A percentile compares a stretch with the other conserved stretches of the same genome.
Evolutionary conservation across 2,113 vertebrate species (phyloP).

Genomic region (Boleophthalmus pectinirostris): DNA sequence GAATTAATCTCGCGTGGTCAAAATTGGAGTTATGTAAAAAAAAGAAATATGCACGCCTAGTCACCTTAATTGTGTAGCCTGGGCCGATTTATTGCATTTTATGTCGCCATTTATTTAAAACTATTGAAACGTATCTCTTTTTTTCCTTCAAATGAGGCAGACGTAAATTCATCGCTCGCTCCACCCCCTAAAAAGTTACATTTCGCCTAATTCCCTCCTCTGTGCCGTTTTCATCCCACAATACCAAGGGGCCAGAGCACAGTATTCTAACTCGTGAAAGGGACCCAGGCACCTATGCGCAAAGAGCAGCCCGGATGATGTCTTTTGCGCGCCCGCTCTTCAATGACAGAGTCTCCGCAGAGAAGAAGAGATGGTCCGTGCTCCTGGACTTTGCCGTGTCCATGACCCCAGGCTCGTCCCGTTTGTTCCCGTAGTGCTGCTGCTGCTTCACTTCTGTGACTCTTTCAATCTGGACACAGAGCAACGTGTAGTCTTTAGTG

Average conservation of each 20-base stretch:
- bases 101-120: neutral
- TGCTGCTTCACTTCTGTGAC: slow-evolving; percentile 40
- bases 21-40: too few relatives aligned
- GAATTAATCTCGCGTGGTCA: too few relatives aligned
- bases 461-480: slow-evolving; percentile 70
- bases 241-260: slow-evolving; percentile 19
- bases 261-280: slow-evolving; percentile 7
- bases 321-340: slow-evolving; percentile 43
- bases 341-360: slow-evolving; percentile 58
- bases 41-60: too few relatives aligned
- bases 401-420: neutral
- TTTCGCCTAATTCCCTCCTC: neutral
- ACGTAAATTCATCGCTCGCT: slow-evolving; percentile 35
- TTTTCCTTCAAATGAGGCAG: neutral
- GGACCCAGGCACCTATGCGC: neutral
- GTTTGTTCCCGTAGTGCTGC: slow-evolving; percentile 13
- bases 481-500: slow-evolving; percentile 54
- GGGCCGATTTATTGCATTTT: too few relatives aligned
- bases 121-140: neutral
- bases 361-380: slow-evolving; percentile 58
- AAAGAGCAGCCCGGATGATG: slow-evolving; percentile 61
- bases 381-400: slow-evolving; percentile 38
- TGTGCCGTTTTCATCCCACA: neutral
- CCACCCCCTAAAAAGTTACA: slow-evolving; percentile 53
- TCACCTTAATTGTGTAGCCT: too few relatives aligned